Conservation (phyloP, 1,140 invertebrate genomes). For the Drosophila albomicans region DNA sequence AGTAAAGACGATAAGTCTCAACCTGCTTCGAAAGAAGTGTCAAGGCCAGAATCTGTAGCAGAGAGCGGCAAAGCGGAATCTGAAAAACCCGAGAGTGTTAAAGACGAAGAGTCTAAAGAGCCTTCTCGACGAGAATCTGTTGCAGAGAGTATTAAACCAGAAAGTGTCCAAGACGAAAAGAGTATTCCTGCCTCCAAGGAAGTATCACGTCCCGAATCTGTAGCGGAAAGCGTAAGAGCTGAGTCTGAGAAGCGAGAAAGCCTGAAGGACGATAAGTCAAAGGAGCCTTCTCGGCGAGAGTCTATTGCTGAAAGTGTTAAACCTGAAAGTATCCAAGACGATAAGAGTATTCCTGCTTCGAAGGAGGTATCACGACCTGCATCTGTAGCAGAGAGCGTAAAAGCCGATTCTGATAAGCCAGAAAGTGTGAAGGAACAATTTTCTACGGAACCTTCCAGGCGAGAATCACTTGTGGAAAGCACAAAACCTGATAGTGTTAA, state of each 20-base stretch:
- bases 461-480: constrained; percentile 31
- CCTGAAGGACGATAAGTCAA: constrained; percentile 32
- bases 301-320: constrained; percentile 49
- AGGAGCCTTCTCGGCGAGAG: constrained; percentile 42
- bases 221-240: constrained; percentile 39
- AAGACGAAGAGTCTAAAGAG: too few species aligned
- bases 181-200: constrained; percentile 31
- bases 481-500: constrained; percentile 18
- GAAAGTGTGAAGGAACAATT: constrained; percentile 24
- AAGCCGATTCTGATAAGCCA: constrained; percentile 31
- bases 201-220: constrained; percentile 36
- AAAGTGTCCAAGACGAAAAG: constrained; percentile 25
- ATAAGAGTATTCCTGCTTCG: constrained; percentile 29
- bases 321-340: constrained; percentile 30
- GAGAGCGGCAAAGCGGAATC: constrained; percentile 32
- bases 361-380: constrained; percentile 37
- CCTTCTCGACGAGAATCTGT: too few species aligned
- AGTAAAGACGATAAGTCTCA: constrained; percentile 46
- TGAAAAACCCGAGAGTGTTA: constrained; percentile 15
- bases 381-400: constrained; percentile 46
- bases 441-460: constrained; percentile 36
- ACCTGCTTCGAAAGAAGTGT: constrained; percentile 41
- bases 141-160: constrained; percentile 25
- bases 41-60: constrained; percentile 34
- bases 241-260: constrained; percentile 22